Conservation (phyloP, 2,888 invertebrate species). For the Cephus runcator region DNA sequence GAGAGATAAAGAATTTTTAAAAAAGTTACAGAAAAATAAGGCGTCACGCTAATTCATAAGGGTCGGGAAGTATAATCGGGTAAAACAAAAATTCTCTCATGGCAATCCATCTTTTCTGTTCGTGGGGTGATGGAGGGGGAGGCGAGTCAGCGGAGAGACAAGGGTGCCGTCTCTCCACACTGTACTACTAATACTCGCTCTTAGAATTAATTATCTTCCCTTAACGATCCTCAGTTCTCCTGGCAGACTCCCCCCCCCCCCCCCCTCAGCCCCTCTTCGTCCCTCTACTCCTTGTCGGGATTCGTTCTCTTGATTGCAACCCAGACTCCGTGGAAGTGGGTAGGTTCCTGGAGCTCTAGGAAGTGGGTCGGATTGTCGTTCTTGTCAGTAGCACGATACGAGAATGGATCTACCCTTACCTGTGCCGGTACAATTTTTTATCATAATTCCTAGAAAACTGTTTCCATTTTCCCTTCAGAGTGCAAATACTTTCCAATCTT, state of each 20-base stretch:
- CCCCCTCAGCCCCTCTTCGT: too few relatives aligned
- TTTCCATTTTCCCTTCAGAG: not conserved
- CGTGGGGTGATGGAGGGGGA: not conserved
- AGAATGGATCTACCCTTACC: not conserved
- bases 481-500: not conserved
- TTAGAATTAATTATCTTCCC: conserved; percentile 40
- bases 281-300: not conserved
- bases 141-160: not conserved
- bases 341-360: not conserved
- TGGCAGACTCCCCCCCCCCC: not conserved
- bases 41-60: not conserved
- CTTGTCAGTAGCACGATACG: not conserved
- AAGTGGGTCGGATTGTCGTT: not conserved
- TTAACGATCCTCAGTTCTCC: conserved; percentile 25
- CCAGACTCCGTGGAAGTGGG: not conserved
- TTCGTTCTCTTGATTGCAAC: not conserved
- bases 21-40: not conserved
- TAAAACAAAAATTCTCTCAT: conserved; percentile 30
- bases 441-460: not conserved
- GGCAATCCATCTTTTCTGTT: conserved; percentile 17
- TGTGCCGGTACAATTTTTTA: not conserved
- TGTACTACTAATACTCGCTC: conserved; percentile 31
- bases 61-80: conserved; percentile 13
- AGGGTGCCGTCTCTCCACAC: conserved; percentile 9
- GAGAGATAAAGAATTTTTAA: not conserved